Conservation (phyloP, 2,888 invertebrate species). For the Hoplodrina ambigua region DNA sequence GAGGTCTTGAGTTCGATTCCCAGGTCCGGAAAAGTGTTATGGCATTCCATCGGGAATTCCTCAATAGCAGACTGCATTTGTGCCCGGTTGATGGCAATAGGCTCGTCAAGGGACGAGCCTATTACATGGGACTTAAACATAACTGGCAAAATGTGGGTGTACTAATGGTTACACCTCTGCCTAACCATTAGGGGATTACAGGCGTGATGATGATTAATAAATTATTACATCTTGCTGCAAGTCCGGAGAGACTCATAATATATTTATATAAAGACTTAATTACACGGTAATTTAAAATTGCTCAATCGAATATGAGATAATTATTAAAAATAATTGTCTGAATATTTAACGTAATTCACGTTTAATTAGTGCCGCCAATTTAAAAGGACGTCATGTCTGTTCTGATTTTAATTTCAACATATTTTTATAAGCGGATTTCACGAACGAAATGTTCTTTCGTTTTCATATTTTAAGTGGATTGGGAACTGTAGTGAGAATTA, state of each 20-base stretch:
- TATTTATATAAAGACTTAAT: constrained; percentile 1
- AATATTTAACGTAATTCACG: constrained; percentile 30
- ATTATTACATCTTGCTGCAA: background rate
- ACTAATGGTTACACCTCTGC: too few relatives aligned
- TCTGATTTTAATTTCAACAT: constrained; percentile 14
- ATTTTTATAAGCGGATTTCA: constrained; percentile 18
- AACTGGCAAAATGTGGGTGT: too few relatives aligned
- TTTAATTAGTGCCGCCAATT: constrained; percentile 25
- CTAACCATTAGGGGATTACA: too few relatives aligned
- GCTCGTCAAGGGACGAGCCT: too few relatives aligned
- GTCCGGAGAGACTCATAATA: too few relatives aligned
- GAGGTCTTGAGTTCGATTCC: too few relatives aligned
- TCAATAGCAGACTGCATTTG: too few relatives aligned
- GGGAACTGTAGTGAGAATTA: background rate
- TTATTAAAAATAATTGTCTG: constrained; percentile 21
- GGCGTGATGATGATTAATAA: too few relatives aligned
- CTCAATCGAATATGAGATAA: constrained; percentile 11
- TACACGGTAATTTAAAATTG: constrained; percentile 11
- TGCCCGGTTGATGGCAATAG: too few relatives aligned
- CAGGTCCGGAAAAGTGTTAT: too few relatives aligned
- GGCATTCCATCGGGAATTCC: too few relatives aligned
- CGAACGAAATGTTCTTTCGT: constrained; percentile 5
- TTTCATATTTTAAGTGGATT: constrained; percentile 14
- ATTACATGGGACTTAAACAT: too few relatives aligned
- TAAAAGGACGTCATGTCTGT: constrained; percentile 9